Percentiles rank a stretch among this genome's conserved stretches.
Evolutionary conservation across 2,888 invertebrate genomes (phyloP).

Genomic region (Blastobasis lacticolella): DNA sequence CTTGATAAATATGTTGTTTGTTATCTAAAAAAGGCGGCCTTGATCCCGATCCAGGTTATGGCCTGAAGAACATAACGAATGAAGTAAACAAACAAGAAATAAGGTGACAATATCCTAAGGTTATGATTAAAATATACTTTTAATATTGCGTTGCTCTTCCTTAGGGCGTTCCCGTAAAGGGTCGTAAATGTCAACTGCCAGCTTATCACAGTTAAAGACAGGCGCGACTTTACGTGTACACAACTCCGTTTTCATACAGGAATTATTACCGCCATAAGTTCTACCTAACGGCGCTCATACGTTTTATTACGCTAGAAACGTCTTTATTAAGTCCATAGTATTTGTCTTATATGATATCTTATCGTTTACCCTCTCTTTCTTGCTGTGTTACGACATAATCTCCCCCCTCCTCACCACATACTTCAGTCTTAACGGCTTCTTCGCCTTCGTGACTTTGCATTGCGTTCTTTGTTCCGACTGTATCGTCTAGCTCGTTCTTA

Average conservation of each 20-base stretch:
- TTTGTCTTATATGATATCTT: conserved; percentile 42
- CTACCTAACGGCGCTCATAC: conserved; percentile 31
- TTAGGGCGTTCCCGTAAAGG: neutral
- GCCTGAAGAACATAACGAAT: too few relatives aligned
- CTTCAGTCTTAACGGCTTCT: conserved; percentile 7
- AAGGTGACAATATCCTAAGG: too few relatives aligned
- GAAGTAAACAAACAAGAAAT: too few relatives aligned
- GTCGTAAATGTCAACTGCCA: neutral
- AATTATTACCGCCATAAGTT: conserved; percentile 45
- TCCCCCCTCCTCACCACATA: conserved; percentile 15
- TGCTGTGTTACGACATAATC: conserved; percentile 23
- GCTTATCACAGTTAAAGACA: neutral
- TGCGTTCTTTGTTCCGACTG: conserved; percentile 8
- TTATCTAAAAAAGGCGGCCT: too few relatives aligned
- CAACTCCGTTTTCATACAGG: conserved; percentile 19
- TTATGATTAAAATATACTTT: too few relatives aligned
- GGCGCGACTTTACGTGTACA: neutral
- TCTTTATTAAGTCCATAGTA: conserved; percentile 52
- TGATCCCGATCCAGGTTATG: too few relatives aligned
- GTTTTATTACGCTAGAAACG: conserved; percentile 46
- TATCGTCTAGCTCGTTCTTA: neutral
- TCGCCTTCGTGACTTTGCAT: conserved; percentile 10
- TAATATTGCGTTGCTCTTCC: too few relatives aligned
- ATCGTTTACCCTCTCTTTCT: conserved; percentile 25
- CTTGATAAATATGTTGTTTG: too few relatives aligned